phyloP scores from a whole-genome alignment of 1,140 invertebrate genomes.

The Heliconius hewitsoni region DNA sequence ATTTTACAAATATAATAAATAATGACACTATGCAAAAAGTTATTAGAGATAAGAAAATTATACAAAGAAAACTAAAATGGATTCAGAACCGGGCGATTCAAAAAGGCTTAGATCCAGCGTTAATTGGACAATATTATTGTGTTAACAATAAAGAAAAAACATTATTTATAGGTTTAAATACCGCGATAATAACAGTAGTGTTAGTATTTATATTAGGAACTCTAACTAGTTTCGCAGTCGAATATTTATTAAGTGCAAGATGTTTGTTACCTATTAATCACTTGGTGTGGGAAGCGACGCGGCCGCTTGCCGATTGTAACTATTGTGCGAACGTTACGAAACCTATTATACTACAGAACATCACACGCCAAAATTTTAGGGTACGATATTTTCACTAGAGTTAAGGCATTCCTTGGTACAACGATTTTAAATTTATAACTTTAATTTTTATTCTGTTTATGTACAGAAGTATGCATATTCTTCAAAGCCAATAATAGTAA shows the following conservation, averaged over 20 bases:
- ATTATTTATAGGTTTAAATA: conserved; percentile 37
- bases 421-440: background rate
- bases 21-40: conserved; percentile 55
- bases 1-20: conserved; percentile 25
- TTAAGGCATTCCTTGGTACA: background rate
- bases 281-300: conserved; percentile 91
- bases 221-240: conserved; percentile 47
- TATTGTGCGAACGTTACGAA: conserved; percentile 86
- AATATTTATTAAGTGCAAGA: conserved; percentile 80
- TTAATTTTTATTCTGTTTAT: conserved; percentile 20
- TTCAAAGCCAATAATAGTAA: conserved; percentile 90
- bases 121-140: conserved; percentile 54
- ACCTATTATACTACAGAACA: conserved; percentile 85
- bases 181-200: conserved; percentile 44
- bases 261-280: conserved; percentile 92
- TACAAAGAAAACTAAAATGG: conserved; percentile 48
- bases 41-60: conserved; percentile 43
- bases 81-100: conserved; percentile 57
- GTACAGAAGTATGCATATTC: conserved; percentile 86
- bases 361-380: conserved; percentile 85
- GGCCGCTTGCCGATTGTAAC: conserved; percentile 90
- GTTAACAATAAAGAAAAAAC: conserved; percentile 52
- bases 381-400: conserved; percentile 44
- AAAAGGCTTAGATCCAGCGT: conserved; percentile 50
- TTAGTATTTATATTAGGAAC: conserved; percentile 51